Conservation (phyloP, 2,113 vertebrate species). For the Rhinopithecus roxellana region DNA sequence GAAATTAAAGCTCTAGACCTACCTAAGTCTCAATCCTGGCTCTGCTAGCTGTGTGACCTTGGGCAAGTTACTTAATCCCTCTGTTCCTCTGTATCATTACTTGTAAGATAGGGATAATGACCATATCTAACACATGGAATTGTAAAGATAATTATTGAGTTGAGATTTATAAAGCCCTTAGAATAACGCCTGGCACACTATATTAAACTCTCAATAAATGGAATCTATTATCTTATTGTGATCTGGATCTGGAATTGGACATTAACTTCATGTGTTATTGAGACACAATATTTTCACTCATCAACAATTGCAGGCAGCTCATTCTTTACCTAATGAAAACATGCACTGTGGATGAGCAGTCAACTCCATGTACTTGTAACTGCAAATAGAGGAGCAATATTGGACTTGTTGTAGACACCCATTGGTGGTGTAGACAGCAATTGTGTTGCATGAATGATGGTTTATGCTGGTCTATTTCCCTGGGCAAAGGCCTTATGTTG, state of each 20-base stretch:
- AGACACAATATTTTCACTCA: constrained; percentile 7
- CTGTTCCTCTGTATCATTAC: background rate
- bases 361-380: background rate
- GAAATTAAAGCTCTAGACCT: background rate
- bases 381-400: background rate
- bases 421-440: background rate
- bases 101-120: background rate
- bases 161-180: background rate
- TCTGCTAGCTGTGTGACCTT: background rate
- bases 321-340: background rate
- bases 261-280: background rate
- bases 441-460: background rate
- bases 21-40: background rate
- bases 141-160: background rate
- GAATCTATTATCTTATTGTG: background rate
- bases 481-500: background rate
- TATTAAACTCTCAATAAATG: background rate
- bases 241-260: background rate
- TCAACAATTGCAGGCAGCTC: background rate
- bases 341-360: background rate
- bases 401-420: background rate
- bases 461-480: background rate
- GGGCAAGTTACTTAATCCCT: background rate
- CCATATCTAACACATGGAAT: background rate
- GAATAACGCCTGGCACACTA: background rate